Evolutionary conservation across 2,797 vertebrate genomes (phyloP).

Genomic region (Liasis olivaceus): DNA sequence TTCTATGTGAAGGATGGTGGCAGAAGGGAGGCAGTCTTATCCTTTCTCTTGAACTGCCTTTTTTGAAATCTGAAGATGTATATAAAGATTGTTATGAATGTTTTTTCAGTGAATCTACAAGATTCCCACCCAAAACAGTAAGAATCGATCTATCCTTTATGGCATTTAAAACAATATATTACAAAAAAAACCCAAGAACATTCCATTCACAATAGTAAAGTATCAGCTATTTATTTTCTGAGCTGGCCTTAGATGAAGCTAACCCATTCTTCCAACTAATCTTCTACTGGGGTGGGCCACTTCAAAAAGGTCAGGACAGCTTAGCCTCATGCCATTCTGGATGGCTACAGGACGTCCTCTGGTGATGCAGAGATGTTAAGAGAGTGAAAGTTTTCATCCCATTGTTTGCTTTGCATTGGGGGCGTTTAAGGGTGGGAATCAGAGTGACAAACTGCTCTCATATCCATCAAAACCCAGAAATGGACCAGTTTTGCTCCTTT

Average conservation of each 20-base stretch:
- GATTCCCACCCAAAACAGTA: not conserved
- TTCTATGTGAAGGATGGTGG: no score
- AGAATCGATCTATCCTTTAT: not conserved
- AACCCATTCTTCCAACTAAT: not conserved
- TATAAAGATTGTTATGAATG: not conserved
- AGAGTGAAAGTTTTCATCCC: not conserved
- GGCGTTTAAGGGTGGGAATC: not conserved
- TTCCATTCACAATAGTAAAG: not conserved
- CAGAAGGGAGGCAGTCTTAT: no score
- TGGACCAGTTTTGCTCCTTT: not conserved
- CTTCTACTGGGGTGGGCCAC: not conserved
- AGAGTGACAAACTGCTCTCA: not conserved
- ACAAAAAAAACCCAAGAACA: not conserved
- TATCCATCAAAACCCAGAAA: not conserved
- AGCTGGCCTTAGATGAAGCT: not conserved
- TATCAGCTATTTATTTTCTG: not conserved
- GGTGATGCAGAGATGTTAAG: not conserved
- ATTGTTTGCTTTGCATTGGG: not conserved
- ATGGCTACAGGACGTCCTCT: not conserved
- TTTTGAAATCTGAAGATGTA: not conserved
- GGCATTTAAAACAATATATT: not conserved
- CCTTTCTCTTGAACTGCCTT: not conserved
- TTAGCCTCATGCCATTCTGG: not conserved
- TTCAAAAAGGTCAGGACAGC: not conserved
- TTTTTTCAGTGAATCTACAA: not conserved